Evolutionary conservation across 2,888 invertebrate genomes (phyloP), one percentile per base, ranked within the genome.

Genomic region (Caenorhabditis doughertyi): DNA sequence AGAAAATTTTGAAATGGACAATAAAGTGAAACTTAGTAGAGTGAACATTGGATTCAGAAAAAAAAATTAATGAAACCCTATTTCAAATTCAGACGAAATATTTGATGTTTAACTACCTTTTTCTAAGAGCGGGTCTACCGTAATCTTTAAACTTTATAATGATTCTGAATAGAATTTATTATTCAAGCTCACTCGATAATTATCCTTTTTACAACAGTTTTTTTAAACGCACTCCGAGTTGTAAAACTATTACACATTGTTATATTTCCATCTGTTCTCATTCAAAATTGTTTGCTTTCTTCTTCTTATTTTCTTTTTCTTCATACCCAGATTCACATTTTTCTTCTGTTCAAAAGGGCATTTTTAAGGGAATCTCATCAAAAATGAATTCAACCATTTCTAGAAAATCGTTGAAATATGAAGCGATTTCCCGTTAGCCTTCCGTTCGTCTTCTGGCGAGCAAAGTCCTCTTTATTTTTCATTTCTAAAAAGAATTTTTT

Each of bases 221-320:
- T 58, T 39, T 16, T 3, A 13, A 16, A 58, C 58, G 5, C n/a
- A n/a, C 55, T 32, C 23, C 21, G 27, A 1, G n/a, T 60, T 44
- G 60, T 60, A 60, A 42, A 58, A 25, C 16, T n/a, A 25, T 60
- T 60, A 60, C 60, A 60, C 60, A n/a, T n/a, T 51, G 23, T 29
- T 25, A 13, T 18, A 16, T 42, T 55, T 56, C 68, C 68, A 68
- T 68, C 21, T 68, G 68, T 68, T 68, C 68, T 44, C 44, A 68
- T 68, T 68, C 56, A 55, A 68, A 68, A 56, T 44, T 68, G 53
- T 68, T 53, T 39, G 68, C 44, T 68, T 32, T 9, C 21, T 29
- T 8, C 42, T 49, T 27, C 53, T 35, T 35, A 21, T 23, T 21
- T 23, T 23, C 13, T 27, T 29, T 53, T 42, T 39, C 18, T 16